These are phyloP conservation scores for Calyptommatus sinebrachiatus DNA, from an alignment of 2,113 vertebrate genomes.

Conservation along the genomic window DNA sequence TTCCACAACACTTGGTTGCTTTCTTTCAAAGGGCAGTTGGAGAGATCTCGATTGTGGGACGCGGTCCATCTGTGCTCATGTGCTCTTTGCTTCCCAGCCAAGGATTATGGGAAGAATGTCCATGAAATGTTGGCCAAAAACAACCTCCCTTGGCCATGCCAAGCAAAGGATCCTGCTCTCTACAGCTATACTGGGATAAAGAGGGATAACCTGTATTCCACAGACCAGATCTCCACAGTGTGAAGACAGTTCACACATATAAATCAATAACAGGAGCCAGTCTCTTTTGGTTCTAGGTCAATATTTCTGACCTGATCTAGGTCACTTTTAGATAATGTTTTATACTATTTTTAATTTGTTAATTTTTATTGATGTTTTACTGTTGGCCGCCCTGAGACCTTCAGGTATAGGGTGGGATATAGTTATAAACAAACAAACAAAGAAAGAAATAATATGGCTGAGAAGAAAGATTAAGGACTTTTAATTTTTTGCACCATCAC, in stretches of 20 bases:
- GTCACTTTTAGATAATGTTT: too few relatives aligned
- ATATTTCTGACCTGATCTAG: too few relatives aligned
- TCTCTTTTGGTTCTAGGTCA: not conserved
- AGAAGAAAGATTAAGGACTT: not conserved
- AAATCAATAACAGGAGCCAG: not conserved
- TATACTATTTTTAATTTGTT: too few relatives aligned
- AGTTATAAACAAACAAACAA: too few relatives aligned
- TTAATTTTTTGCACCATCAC: too few relatives aligned
- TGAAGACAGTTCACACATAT: not conserved
- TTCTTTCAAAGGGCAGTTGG: not conserved
- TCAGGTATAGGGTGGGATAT: too few relatives aligned
- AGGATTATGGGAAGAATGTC: not conserved
- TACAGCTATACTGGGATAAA: not conserved
- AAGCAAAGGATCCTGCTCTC: not conserved
- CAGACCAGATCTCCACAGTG: too few relatives aligned
- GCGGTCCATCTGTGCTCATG: not conserved
- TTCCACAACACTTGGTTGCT: not conserved
- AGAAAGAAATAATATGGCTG: not conserved
- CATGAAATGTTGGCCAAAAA: not conserved
- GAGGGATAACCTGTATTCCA: not conserved
- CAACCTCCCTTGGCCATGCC: not conserved
- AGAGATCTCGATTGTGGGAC: not conserved
- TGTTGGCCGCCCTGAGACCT: too few relatives aligned
- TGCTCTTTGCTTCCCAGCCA: not conserved
- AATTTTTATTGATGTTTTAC: too few relatives aligned